Conservation (phyloP, 2,113 vertebrate species). For the Phrynocephalus versicolor region DNA sequence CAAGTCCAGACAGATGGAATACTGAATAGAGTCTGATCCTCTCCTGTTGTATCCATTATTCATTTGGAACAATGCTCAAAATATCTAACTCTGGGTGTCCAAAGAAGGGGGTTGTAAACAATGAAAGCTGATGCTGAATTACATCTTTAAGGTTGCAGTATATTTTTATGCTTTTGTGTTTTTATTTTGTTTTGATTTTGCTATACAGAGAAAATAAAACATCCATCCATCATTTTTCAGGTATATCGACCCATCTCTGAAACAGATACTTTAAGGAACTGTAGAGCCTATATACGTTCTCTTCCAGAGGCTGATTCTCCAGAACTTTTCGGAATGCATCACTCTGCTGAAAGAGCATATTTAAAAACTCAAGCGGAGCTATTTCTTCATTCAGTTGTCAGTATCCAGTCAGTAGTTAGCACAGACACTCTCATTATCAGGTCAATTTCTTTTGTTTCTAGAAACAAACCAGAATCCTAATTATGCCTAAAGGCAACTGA, state of each 20-base stretch:
- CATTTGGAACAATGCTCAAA: neutral
- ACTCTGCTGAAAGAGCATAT: constrained; percentile 36
- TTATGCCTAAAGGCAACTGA: neutral
- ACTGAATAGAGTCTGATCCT: neutral
- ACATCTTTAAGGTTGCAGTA: too few species aligned
- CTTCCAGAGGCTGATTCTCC: constrained; percentile 62
- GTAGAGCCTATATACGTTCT: constrained; percentile 46
- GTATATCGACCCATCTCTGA: constrained; percentile 23
- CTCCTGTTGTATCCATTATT: neutral
- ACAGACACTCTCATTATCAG: neutral
- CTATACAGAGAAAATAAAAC: neutral
- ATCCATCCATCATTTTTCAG: constrained; percentile 41
- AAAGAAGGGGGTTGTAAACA: neutral
- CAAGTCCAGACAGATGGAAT: neutral
- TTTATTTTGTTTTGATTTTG: too few species aligned
- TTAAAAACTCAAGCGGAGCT: constrained; percentile 38
- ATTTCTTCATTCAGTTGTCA: constrained; percentile 48
- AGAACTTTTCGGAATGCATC: constrained; percentile 64
- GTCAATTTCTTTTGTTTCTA: constrained; percentile 40
- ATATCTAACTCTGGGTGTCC: too few species aligned
- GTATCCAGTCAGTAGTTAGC: constrained; percentile 41
- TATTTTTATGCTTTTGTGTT: neutral
- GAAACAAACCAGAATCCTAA: neutral
- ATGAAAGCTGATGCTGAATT: too few species aligned
- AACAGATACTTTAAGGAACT: constrained; percentile 45